A percentile compares a stretch with the other conserved stretches of the same genome.
These are phyloP conservation scores for Ooceraea biroi DNA, from an alignment of 1,140 invertebrate genomes.

Conservation along the genomic window DNA sequence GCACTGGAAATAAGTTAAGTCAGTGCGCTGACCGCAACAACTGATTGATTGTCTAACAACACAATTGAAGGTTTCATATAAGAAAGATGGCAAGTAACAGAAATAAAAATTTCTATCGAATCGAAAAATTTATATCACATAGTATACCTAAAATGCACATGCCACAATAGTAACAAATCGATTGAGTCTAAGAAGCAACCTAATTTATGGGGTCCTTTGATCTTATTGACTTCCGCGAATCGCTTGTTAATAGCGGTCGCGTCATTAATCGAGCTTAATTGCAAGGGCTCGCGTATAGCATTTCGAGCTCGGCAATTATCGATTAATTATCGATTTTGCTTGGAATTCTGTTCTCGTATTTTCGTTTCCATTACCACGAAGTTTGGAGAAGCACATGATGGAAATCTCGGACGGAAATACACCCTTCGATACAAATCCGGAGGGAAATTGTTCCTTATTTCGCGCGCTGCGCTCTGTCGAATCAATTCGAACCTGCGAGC, in stretches of 20 bases:
- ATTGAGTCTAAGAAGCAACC: neutral
- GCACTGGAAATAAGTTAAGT: constrained; percentile 13
- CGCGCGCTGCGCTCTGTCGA: neutral
- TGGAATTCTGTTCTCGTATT: neutral
- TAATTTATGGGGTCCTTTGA: neutral
- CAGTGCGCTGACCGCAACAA: neutral
- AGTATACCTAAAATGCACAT: neutral
- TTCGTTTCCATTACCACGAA: neutral
- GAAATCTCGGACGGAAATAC: neutral
- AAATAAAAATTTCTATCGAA: neutral
- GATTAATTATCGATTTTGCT: constrained; percentile 54
- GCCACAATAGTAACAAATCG: neutral
- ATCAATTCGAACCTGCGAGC: neutral
- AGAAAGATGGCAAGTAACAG: neutral
- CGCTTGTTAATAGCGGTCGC: constrained; percentile 59
- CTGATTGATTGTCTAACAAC: neutral
- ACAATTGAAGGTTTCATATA: neutral
- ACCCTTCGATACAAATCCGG: constrained; percentile 18
- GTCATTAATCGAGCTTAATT: constrained; percentile 67
- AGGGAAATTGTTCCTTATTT: constrained; percentile 3
- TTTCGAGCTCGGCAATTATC: constrained; percentile 51
- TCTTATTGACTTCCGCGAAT: constrained; percentile 18
- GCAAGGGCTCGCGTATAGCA: neutral
- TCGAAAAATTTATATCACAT: constrained; percentile 1
- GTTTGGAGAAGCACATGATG: constrained; percentile 8